These are phyloP conservation scores for Trileptium ribeirensis DNA, from an alignment of 2,888 invertebrate species.

Conservation along the genomic window DNA sequence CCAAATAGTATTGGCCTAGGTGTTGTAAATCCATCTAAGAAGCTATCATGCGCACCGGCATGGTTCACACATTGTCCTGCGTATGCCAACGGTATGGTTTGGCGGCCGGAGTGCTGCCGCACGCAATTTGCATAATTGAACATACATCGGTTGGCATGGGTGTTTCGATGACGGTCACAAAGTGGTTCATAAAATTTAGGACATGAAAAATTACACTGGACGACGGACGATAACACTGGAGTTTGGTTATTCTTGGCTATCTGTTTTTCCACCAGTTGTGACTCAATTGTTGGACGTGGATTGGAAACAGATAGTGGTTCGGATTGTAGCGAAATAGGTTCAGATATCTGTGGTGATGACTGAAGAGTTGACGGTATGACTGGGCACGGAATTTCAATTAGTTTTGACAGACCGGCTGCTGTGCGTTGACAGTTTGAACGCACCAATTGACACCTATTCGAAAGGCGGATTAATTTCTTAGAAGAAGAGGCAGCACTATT, in stretches of 20 bases:
- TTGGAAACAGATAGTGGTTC: background rate
- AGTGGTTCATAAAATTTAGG: constrained; percentile 9
- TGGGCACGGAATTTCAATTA: background rate
- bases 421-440: background rate
- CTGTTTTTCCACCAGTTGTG: background rate
- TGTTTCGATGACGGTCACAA: background rate
- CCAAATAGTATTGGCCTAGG: background rate
- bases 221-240: too few species aligned
- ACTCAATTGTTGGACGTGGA: background rate
- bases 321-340: background rate
- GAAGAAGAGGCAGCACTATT: too few species aligned
- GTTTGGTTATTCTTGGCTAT: background rate
- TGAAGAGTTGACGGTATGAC: background rate
- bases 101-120: background rate
- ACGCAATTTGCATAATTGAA: constrained; percentile 12
- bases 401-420: background rate
- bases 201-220: constrained; percentile 7
- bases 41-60: background rate
- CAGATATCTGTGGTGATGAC: background rate
- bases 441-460: background rate
- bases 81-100: background rate
- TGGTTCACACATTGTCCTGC: background rate
- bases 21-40: background rate
- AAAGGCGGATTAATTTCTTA: too few species aligned
- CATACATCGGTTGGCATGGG: constrained; percentile 12